Evolutionary conservation across 2,888 invertebrate genomes (phyloP).

Genomic region (Tinea pellionella): DNA sequence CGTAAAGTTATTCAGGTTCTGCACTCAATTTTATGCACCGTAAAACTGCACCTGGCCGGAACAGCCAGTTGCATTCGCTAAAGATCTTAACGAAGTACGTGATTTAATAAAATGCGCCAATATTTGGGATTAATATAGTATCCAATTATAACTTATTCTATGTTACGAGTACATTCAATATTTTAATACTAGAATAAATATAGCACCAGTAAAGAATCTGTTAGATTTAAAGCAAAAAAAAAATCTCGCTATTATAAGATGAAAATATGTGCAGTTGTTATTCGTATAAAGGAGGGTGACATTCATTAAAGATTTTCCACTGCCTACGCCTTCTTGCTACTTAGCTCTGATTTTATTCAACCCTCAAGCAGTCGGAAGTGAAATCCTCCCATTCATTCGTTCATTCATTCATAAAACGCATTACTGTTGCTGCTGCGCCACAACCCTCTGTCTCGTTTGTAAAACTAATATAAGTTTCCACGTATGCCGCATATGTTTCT

Average conservation of each 20-base stretch:
- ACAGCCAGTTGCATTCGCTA: neutral
- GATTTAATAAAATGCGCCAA: slow-evolving; percentile 11
- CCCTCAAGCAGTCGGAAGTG: slow-evolving; percentile 36
- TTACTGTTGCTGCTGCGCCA: slow-evolving; percentile 39
- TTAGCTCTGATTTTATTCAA: slow-evolving; percentile 39
- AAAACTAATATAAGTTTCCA: slow-evolving; percentile 45
- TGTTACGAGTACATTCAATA: no score
- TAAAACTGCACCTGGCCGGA: slow-evolving; percentile 32
- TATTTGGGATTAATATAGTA: neutral
- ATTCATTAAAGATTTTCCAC: slow-evolving; percentile 1
- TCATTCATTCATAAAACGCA: slow-evolving; percentile 61
- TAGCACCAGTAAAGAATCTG: no score
- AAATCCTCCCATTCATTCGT: slow-evolving; percentile 55
- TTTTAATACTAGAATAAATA: no score
- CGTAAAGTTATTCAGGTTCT: slow-evolving; percentile 30
- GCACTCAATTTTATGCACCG: slow-evolving; percentile 38
- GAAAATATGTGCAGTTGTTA: neutral
- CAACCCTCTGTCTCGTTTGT: slow-evolving; percentile 38
- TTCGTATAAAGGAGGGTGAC: neutral
- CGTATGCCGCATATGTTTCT: slow-evolving; percentile 41
- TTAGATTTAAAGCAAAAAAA: no score
- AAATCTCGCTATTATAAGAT: neutral
- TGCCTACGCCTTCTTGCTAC: slow-evolving; percentile 13
- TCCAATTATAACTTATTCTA: no score
- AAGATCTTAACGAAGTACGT: slow-evolving; percentile 10